phyloP scores from a whole-genome alignment of 2,797 vertebrate species.

The Lycodopsis pacificus region DNA sequence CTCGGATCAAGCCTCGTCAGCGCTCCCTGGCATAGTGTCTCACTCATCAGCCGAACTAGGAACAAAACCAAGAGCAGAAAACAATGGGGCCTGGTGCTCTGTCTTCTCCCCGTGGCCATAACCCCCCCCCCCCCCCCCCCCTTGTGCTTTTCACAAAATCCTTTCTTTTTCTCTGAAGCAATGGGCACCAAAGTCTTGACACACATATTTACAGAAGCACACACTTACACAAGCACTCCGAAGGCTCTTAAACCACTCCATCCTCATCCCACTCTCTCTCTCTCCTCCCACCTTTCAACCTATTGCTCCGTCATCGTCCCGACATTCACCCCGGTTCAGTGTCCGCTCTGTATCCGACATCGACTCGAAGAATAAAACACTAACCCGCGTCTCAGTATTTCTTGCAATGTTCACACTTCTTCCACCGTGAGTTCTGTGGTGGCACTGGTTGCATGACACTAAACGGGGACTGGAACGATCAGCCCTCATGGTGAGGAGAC shows the following conservation, averaged over 20 bases:
- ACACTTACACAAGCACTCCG: slow-evolving; percentile 64
- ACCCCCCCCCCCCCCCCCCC: slow-evolving; percentile 39
- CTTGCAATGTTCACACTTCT: slow-evolving; percentile 58
- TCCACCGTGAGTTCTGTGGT: slow-evolving; percentile 34
- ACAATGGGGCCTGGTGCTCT: slow-evolving; percentile 73
- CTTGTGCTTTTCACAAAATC: slow-evolving; percentile 63
- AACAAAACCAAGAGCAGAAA: slow-evolving; percentile 68
- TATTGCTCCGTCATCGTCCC: slow-evolving; percentile 39
- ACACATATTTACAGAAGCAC: too few relatives aligned
- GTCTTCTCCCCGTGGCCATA: slow-evolving; percentile 65
- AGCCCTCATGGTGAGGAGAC: slow-evolving; percentile 41
- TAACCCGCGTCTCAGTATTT: slow-evolving; percentile 67
- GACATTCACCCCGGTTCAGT: slow-evolving; percentile 49
- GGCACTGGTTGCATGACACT: slow-evolving; percentile 43
- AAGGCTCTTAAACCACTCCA: slow-evolving; percentile 55
- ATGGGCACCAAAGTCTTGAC: slow-evolving; percentile 54
- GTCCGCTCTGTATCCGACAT: slow-evolving; percentile 61
- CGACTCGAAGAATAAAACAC: slow-evolving; percentile 66
- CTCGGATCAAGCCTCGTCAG: slow-evolving; percentile 97
- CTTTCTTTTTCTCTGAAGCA: slow-evolving; percentile 57
- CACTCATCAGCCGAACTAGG: slow-evolving; percentile 62
- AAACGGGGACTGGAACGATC: slow-evolving; percentile 38
- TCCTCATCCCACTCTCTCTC: slow-evolving; percentile 1
- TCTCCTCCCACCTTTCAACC: slow-evolving; percentile 1
- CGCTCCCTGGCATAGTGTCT: slow-evolving; percentile 91